Evolutionary conservation across 92 coral and sea anemone genomes (phyloP), one percentile per base, ranked within the genome.

Genomic region (Phenganax stokvisi): DNA sequence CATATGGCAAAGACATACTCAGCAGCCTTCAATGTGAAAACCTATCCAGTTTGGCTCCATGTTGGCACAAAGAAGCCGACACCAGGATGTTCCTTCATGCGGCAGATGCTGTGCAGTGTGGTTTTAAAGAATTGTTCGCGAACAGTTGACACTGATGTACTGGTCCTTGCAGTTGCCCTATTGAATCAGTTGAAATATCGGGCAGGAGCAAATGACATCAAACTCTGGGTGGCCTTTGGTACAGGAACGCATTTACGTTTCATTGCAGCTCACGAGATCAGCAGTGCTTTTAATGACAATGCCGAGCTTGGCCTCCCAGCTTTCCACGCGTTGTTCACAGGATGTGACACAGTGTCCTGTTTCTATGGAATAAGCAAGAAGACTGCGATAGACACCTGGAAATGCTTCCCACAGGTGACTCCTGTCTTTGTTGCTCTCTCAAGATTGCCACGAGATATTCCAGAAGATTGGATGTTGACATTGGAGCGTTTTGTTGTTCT

Each of bases 11-110:
- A 59, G 67, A 77, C 27, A 82, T 89, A 2, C 57, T 79, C 58
- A 51, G 79, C 56, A 79, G 74, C 47, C 31, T 63, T 54, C 84
- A 81, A 52, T 71, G 60, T 17, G 86, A 85, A 15, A 66, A 80
- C 61, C 29, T 73, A 20, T 47, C 75, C 79, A 25, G 83, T 54
- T 67, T 84, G 72, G 85, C 90, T 51, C 86, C 85, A 7, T 87
- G 80, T 59, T 27, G 85, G 51, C 88, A 84, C 54, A 82, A 87
- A 74, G 90, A 84, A 73, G 90, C 88, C 16, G 88, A 76, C 56
- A 84, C 85, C 12, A 72, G 83, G 85, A 72, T 78, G 79, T 61
- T 86, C 58, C 75, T 86, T 15, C 85, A 86, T 77, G 85, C 63
- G 37, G 83, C 83, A 80, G 86, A 84, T 56, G 76, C 79, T 27